These are phyloP conservation scores for Drosophila baimaii DNA, from an alignment of 1,140 invertebrate genomes.

Conservation along the genomic window DNA sequence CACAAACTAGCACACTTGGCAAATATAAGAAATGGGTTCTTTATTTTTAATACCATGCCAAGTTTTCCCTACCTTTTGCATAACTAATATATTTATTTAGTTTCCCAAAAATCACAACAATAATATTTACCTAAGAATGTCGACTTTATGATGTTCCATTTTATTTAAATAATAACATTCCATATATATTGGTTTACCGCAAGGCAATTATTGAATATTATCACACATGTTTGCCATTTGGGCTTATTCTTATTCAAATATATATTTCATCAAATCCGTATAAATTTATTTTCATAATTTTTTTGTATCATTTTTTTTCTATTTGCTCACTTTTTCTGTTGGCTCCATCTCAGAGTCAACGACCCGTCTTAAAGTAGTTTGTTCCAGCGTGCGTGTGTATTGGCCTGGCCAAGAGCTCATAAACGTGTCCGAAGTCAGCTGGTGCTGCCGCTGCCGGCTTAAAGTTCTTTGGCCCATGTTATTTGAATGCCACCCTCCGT, in stretches of 20 bases:
- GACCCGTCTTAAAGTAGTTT: conserved; percentile 47
- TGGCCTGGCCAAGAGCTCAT: conserved; percentile 49
- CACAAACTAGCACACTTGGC: neutral
- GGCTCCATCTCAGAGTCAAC: conserved; percentile 32
- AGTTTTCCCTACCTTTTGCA: no score
- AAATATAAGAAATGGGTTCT: neutral
- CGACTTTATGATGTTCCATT: neutral
- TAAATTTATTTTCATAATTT: conserved; percentile 11
- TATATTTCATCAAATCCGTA: conserved; percentile 4
- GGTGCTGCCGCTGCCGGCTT: conserved; percentile 49
- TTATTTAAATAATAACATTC: conserved; percentile 3
- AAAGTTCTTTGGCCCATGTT: conserved; percentile 49
- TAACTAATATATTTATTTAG: neutral
- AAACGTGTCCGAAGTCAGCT: conserved; percentile 54
- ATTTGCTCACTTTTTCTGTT: conserved; percentile 20
- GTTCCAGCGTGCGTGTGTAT: neutral
- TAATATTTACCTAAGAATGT: neutral
- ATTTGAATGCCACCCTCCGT: conserved; percentile 60
- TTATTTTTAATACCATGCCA: neutral
- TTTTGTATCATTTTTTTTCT: conserved; percentile 8
- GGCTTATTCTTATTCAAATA: conserved; percentile 4
- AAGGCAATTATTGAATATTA: conserved; percentile 23
- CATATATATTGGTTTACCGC: neutral
- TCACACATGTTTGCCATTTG: conserved; percentile 31
- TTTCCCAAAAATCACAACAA: neutral